A percentile compares a stretch with the other conserved stretches of the same genome.
Evolutionary conservation across 2,888 invertebrate genomes (phyloP).

Genomic region (Xiphydria camelus): DNA sequence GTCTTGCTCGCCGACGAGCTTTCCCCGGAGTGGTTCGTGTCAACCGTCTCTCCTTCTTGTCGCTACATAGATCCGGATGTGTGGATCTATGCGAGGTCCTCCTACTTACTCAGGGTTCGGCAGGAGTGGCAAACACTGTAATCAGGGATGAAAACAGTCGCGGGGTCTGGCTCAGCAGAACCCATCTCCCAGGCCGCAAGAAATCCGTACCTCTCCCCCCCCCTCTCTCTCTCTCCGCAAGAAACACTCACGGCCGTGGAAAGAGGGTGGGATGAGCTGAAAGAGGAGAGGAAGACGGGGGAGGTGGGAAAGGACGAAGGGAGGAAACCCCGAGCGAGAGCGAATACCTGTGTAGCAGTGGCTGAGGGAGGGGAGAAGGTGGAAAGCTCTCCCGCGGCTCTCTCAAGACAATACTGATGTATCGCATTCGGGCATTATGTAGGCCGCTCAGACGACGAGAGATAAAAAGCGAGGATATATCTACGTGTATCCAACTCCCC

Average conservation of each 20-base stretch:
- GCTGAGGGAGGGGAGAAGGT: background rate
- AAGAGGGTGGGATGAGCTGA: background rate
- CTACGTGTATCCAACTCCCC: background rate
- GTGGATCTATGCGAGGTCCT: too few species aligned
- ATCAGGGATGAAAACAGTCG: slow-evolving; percentile 38
- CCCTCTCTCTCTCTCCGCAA: slow-evolving; percentile 5
- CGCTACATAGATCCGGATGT: background rate
- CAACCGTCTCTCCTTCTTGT: too few species aligned
- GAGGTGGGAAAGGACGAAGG: background rate
- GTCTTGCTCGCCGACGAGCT: too few species aligned
- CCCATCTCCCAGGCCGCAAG: slow-evolving; percentile 24
- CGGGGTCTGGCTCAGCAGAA: slow-evolving; percentile 25
- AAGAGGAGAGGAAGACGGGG: background rate
- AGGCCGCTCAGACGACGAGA: slow-evolving; percentile 15
- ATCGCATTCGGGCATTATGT: slow-evolving; percentile 19
- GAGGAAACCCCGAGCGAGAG: background rate
- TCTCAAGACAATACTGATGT: slow-evolving; percentile 27
- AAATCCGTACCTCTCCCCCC: slow-evolving; percentile 21
- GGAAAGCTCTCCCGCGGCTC: background rate
- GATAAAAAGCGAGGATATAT: slow-evolving; percentile 17
- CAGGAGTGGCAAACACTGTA: slow-evolving; percentile 34
- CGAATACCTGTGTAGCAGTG: too few species aligned
- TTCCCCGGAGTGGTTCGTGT: too few species aligned
- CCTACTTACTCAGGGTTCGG: slow-evolving; percentile 25
- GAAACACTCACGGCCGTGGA: background rate